Evolutionary conservation across 2,113 vertebrate genomes (phyloP).

Genomic region (Eolophus roseicapilla): DNA sequence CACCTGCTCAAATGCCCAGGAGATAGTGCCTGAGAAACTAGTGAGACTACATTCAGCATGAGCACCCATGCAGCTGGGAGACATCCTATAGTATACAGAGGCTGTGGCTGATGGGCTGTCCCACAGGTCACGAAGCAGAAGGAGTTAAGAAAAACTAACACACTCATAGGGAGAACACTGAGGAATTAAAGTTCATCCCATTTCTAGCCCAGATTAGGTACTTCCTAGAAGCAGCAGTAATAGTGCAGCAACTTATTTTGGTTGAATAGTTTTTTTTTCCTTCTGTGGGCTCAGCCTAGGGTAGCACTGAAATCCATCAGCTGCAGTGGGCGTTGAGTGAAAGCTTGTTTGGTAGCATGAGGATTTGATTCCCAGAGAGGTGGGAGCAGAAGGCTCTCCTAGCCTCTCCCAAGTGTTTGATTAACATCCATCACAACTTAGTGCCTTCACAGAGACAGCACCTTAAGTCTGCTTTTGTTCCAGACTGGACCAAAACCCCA

Average conservation of each 20-base stretch:
- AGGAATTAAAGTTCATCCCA: background rate
- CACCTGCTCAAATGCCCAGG: background rate
- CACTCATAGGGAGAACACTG: background rate
- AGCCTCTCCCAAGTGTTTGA: background rate
- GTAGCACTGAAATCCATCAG: background rate
- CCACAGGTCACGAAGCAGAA: background rate
- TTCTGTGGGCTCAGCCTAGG: background rate
- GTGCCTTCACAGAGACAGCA: background rate
- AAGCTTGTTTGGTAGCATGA: background rate
- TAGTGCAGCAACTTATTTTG: background rate
- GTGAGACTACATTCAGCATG: background rate
- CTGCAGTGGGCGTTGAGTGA: background rate
- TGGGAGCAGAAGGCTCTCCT: background rate
- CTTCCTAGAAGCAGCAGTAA: background rate
- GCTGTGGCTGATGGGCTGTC: background rate
- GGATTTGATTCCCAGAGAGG: background rate
- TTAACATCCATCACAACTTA: rapidly evolving
- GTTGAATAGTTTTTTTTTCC: background rate
- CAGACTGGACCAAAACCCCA: background rate
- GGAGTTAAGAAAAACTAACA: background rate
- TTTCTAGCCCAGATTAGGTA: background rate
- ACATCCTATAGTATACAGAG: background rate
- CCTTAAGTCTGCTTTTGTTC: background rate
- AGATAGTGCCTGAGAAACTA: background rate
- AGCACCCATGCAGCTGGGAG: background rate